Evolutionary conservation across 2,113 vertebrate genomes (phyloP).

Genomic region (Platichthys stellatus): DNA sequence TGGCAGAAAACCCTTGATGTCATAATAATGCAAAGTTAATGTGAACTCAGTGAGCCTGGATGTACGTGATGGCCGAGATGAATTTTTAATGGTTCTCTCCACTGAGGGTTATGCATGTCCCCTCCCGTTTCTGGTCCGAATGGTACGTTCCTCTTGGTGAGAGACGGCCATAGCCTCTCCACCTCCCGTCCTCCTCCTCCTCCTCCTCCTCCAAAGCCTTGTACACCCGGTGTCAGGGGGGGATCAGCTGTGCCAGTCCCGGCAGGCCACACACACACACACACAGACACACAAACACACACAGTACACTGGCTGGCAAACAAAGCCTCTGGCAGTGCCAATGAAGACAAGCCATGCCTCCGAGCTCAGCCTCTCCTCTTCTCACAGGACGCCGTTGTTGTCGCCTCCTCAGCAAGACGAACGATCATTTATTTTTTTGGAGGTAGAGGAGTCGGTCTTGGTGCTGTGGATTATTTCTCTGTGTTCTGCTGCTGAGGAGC

Average conservation of each 20-base stretch:
- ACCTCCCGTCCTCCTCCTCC: slow-evolving; percentile 42
- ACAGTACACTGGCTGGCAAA: slow-evolving; percentile 63
- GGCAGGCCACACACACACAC: slow-evolving; percentile 73
- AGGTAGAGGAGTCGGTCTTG: background rate
- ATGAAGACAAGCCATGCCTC: slow-evolving; percentile 58
- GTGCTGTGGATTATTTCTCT: slow-evolving; percentile 32
- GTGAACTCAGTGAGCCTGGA: slow-evolving; percentile 9
- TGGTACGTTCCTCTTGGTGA: slow-evolving; percentile 58
- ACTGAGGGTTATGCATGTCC: background rate
- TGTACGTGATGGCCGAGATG: slow-evolving; percentile 11
- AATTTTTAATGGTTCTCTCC: slow-evolving; percentile 30
- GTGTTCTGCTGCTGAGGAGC: slow-evolving; percentile 40
- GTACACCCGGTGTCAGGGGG: slow-evolving; percentile 74
- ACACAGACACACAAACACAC: slow-evolving; percentile 23
- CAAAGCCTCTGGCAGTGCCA: slow-evolving; percentile 77
- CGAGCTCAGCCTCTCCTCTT: slow-evolving; percentile 41
- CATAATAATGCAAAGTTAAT: slow-evolving; percentile 24
- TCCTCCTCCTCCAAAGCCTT: slow-evolving; percentile 59
- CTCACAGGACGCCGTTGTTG: slow-evolving; percentile 37
- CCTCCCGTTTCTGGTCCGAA: slow-evolving; percentile 12
- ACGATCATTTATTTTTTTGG: background rate
- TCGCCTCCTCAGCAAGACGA: no score
- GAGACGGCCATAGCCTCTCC: slow-evolving; percentile 36
- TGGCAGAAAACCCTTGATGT: background rate
- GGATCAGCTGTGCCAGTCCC: slow-evolving; percentile 84